Conservation (phyloP, 2,113 vertebrate genomes). For the Hippocampus abdominalis region DNA sequence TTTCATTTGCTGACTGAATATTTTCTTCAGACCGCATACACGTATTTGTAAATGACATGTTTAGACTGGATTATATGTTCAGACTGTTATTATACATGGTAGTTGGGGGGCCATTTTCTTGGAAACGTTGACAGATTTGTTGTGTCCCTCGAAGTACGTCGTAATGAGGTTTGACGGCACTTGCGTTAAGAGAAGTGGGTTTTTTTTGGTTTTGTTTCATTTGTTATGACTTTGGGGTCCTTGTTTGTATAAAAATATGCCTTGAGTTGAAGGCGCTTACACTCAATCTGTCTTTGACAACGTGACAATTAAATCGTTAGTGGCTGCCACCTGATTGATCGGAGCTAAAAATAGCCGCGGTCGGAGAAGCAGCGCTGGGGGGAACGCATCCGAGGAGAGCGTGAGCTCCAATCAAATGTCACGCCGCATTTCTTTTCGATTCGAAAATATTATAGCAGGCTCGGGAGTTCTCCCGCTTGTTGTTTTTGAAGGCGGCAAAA, state of each 20-base stretch:
- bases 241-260: background rate
- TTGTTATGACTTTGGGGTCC: too few relatives aligned
- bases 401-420: background rate
- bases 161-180: too few relatives aligned
- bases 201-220: too few relatives aligned
- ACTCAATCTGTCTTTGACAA: background rate
- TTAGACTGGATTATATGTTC: too few relatives aligned
- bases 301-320: background rate
- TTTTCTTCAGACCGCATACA: too few relatives aligned
- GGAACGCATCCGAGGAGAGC: background rate
- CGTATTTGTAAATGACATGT: too few relatives aligned
- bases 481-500: constrained; percentile 1
- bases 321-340: background rate
- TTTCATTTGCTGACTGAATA: too few relatives aligned
- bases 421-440: background rate
- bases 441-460: background rate
- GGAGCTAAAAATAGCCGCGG: background rate
- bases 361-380: background rate
- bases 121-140: too few relatives aligned
- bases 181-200: too few relatives aligned
- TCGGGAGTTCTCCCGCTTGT: background rate
- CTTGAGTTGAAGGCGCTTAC: background rate
- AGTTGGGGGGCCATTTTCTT: too few relatives aligned
- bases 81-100: too few relatives aligned
- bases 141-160: too few relatives aligned